Base-by-base conservation (phyloP, 2,888 invertebrate genomes). In the Uloborus plumipes region DNA sequence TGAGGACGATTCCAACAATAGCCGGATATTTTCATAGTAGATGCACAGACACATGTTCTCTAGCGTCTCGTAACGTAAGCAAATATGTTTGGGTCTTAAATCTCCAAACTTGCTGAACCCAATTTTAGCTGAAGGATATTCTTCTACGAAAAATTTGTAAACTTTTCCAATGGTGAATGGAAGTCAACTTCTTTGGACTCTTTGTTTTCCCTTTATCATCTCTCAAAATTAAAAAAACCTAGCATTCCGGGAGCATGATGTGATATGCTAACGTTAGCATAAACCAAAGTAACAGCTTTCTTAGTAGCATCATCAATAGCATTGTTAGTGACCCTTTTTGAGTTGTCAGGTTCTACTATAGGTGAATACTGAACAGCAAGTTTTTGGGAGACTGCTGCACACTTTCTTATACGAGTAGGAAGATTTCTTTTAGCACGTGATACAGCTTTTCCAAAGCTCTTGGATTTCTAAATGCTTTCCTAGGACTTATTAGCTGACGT, bases 91-190 rank as follows among this genome's bases (percentile, higher is more conserved):
- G 13, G 58, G 58, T n/a, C 3, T n/a, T 58, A 66, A 67, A 20
- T 53, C 15, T 51, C 22, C 16, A 69, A 69, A 69, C 53, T 26
- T 53, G 13, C 22, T 53, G 11, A 69, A 69, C n/a, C 55, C 55
- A 69, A 69, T 69, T 53, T 69, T 51, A 11, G 9, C 11, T 18
- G 31, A 51, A 11, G 69, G 69, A 53, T 53, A 2, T n/a, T n/a
- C n/a, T 53, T 69, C 69, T 53, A 53, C 51, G 31, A 53, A 69
- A 53, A 26, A 4, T 26, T 26, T 26, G 26, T 26, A 26, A 4
- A 4, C 26, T 26, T 26, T 4, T 26, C 26, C 18, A 22, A 51
- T 13, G 15, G 22, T 51, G 26, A 20, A 53, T 11, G 53, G 20
- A 9, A 22, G 51, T n/a, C 22, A 69, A 53, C 53, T 13, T 16